Conservation (phyloP, 2,113 vertebrate genomes). For the Zapornia atra region DNA sequence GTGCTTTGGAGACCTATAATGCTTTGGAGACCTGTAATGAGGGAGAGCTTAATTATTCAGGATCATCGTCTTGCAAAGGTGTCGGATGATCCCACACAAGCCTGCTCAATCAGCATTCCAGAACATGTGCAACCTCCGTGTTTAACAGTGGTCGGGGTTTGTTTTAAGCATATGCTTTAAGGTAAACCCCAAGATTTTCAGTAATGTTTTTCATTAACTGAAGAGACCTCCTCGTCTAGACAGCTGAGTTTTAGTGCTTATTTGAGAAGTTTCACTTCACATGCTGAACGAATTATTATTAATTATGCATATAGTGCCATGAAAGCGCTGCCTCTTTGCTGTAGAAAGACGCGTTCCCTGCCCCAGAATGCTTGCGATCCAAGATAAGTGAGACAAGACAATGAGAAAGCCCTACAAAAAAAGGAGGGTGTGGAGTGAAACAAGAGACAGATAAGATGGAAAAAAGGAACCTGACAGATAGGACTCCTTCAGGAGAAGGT, state of each 20-base stretch:
- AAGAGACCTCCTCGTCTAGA: background rate
- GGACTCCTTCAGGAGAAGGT: background rate
- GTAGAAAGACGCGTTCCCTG: background rate
- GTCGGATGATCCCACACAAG: slow-evolving; percentile 19
- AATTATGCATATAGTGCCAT: background rate
- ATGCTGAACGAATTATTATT: background rate
- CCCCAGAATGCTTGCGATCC: background rate
- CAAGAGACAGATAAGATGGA: slow-evolving; percentile 28
- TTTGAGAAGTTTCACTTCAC: background rate
- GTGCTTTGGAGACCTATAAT: slow-evolving; percentile 28
- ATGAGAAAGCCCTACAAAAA: slow-evolving; percentile 8
- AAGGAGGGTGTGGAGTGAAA: slow-evolving; percentile 13
- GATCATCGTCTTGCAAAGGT: slow-evolving; percentile 32
- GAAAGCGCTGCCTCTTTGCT: background rate
- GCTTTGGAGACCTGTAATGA: slow-evolving; percentile 32
- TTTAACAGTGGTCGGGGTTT: background rate
- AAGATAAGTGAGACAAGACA: slow-evolving; percentile 30
- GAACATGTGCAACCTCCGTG: background rate
- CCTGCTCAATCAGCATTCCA: slow-evolving; percentile 21
- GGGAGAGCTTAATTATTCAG: slow-evolving; percentile 23
- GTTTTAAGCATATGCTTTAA: background rate
- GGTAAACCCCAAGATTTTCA: slow-evolving; percentile 1
- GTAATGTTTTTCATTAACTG: background rate
- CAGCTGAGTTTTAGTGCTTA: background rate
- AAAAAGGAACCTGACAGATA: slow-evolving; percentile 4